A percentile compares a stretch with the other conserved stretches of the same genome.
These are phyloP conservation scores for Dilophus febrilis DNA, from an alignment of 2,888 invertebrate genomes.

Conservation along the genomic window DNA sequence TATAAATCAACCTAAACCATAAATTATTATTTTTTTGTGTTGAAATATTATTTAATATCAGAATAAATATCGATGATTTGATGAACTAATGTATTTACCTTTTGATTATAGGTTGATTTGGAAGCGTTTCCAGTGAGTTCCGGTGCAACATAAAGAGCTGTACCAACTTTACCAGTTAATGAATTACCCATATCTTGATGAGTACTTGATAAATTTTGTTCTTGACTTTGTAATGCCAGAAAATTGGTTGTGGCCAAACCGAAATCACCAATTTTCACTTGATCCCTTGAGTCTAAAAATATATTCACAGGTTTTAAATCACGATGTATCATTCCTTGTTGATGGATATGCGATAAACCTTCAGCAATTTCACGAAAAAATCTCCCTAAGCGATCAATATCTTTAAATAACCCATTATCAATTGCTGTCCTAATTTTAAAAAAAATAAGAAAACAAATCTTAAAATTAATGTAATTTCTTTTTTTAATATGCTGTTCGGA, in stretches of 20 bases:
- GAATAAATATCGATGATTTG: too few relatives aligned
- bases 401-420: constrained; percentile 58
- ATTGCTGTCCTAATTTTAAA: constrained; percentile 52
- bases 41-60: too few relatives aligned
- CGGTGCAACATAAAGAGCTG: constrained; percentile 87
- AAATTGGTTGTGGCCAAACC: constrained; percentile 80
- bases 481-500: not conserved
- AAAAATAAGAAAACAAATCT: constrained; percentile 12
- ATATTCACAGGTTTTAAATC: constrained; percentile 84
- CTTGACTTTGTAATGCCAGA: constrained; percentile 25
- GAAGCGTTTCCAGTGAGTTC: constrained; percentile 57
- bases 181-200: constrained; percentile 18
- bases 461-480: not conserved
- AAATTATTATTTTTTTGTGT: too few relatives aligned
- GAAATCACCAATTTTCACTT: constrained; percentile 94
- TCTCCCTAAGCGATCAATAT: constrained; percentile 72
- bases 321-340: constrained; percentile 75
- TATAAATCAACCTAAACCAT: constrained; percentile 42
- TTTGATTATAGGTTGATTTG: constrained; percentile 70
- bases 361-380: constrained; percentile 90
- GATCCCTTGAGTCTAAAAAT: constrained; percentile 85
- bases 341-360: constrained; percentile 76
- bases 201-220: constrained; percentile 3
- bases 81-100: too few relatives aligned
- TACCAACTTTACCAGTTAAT: constrained; percentile 76